Percentiles rank a stretch among this genome's conserved stretches.
These are phyloP conservation scores for Lasioglossum pauxillum DNA, from an alignment of 2,888 invertebrate genomes.

Conservation along the genomic window DNA sequence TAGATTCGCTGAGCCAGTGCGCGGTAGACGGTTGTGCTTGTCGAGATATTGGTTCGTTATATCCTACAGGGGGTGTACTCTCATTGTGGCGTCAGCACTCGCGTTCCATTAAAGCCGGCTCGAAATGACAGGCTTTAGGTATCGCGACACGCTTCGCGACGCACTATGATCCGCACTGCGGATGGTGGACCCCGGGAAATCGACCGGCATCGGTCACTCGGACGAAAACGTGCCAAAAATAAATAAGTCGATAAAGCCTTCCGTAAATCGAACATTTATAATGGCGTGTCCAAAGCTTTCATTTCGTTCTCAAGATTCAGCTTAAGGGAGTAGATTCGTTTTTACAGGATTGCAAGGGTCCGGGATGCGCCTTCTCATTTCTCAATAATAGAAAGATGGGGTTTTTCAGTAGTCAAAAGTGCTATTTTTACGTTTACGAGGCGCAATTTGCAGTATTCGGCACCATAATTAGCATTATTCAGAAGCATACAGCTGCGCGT, in stretches of 20 bases:
- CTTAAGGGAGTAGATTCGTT: neutral
- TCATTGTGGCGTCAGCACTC: constrained; percentile 55
- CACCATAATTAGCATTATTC: too few species aligned
- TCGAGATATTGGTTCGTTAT: constrained; percentile 59
- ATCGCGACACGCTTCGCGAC: neutral
- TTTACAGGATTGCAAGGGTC: too few species aligned
- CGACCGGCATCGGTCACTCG: constrained; percentile 1
- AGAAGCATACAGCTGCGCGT: too few species aligned
- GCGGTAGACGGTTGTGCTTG: constrained; percentile 29
- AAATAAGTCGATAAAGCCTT: constrained; percentile 26
- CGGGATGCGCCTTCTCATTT: too few species aligned
- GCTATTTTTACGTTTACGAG: too few species aligned
- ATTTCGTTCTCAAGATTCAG: neutral
- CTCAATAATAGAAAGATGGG: too few species aligned
- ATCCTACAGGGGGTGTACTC: constrained; percentile 41
- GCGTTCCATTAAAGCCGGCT: constrained; percentile 51
- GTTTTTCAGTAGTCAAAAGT: too few species aligned
- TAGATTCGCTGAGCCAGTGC: neutral
- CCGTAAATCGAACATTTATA: neutral
- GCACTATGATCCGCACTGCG: constrained; percentile 38
- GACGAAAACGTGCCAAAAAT: constrained; percentile 47
- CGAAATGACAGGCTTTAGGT: constrained; percentile 49
- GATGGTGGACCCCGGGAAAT: neutral
- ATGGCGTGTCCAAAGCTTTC: neutral
- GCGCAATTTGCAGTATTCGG: too few species aligned